Evolutionary conservation across 2,113 vertebrate genomes (phyloP).

Genomic region (Barbus barbus): DNA sequence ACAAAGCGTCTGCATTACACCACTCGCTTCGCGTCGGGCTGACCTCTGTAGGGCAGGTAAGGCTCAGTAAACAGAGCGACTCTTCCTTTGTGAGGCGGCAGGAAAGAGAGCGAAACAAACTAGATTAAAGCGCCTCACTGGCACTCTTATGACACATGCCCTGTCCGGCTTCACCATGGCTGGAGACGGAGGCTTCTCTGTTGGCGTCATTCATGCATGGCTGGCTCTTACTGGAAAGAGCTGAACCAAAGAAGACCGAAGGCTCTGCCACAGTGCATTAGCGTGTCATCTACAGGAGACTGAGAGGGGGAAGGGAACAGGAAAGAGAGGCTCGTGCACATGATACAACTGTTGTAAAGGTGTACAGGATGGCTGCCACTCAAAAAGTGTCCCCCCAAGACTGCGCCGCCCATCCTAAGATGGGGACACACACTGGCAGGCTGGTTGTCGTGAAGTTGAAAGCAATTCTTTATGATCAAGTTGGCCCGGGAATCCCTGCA

Average conservation of each 20-base stretch:
- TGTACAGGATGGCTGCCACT: slow-evolving; percentile 59
- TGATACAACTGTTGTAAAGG: slow-evolving; percentile 44
- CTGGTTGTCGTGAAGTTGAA: slow-evolving; percentile 53
- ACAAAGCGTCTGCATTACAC: slow-evolving; percentile 22
- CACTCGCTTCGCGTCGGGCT: neutral
- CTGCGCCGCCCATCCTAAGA: slow-evolving; percentile 19
- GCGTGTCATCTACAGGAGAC: slow-evolving; percentile 48
- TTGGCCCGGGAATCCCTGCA: slow-evolving; percentile 44
- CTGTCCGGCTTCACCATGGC: slow-evolving; percentile 54
- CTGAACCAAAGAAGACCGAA: slow-evolving; percentile 51
- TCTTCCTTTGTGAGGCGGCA: slow-evolving; percentile 51
- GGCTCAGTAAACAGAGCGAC: slow-evolving; percentile 52
- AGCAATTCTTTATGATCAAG: slow-evolving; percentile 59
- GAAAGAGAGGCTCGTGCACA: neutral
- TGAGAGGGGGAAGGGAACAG: slow-evolving; percentile 43
- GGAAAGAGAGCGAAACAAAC: slow-evolving; percentile 73
- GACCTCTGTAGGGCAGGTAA: slow-evolving; percentile 45
- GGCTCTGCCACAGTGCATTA: slow-evolving; percentile 62
- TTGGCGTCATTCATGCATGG: slow-evolving; percentile 51
- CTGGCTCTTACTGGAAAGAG: slow-evolving; percentile 46
- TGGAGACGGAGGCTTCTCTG: slow-evolving; percentile 37
- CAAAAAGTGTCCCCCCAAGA: slow-evolving; percentile 37
- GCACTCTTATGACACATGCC: slow-evolving; percentile 67
- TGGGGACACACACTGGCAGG: slow-evolving; percentile 13
- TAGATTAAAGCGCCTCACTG: slow-evolving; percentile 69